phyloP scores from a whole-genome alignment of 1,140 invertebrate genomes.

The Drosophila persimilis region DNA sequence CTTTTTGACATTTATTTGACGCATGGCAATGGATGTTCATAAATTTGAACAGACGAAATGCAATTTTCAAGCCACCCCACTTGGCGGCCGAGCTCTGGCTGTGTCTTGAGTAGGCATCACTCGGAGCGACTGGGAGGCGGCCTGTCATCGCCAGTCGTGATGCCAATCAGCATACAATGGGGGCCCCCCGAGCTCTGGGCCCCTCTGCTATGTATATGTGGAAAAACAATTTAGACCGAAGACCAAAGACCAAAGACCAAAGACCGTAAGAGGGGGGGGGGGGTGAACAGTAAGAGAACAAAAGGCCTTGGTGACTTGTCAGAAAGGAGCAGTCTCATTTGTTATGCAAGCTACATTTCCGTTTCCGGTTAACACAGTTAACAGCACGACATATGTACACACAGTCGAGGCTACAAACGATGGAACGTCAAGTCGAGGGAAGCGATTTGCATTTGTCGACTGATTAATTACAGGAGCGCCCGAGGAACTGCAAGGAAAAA shows the following conservation, averaged over 20 bases:
- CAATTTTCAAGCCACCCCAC: slow-evolving; percentile 20
- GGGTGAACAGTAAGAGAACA: background rate
- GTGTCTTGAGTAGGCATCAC: slow-evolving; percentile 42
- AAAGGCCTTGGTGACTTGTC: slow-evolving; percentile 69
- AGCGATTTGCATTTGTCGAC: slow-evolving; percentile 67
- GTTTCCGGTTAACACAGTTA: slow-evolving; percentile 73
- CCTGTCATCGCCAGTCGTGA: slow-evolving; percentile 69
- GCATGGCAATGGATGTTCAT: slow-evolving; percentile 66
- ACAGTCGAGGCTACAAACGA: slow-evolving; percentile 31
- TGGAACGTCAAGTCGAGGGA: slow-evolving; percentile 61
- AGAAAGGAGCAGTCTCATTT: slow-evolving; percentile 59
- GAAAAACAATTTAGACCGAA: slow-evolving; percentile 65
- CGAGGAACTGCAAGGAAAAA: slow-evolving; percentile 2
- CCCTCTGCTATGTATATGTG: slow-evolving; percentile 42
- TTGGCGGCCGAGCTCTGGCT: slow-evolving; percentile 18
- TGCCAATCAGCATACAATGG: slow-evolving; percentile 54
- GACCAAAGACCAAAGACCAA: background rate
- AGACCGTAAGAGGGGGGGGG: background rate
- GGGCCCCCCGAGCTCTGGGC: slow-evolving; percentile 1
- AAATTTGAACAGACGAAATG: slow-evolving; percentile 58
- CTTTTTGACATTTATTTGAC: slow-evolving; percentile 78
- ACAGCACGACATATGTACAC: slow-evolving; percentile 40
- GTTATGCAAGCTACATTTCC: slow-evolving; percentile 78
- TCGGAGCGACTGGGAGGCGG: slow-evolving; percentile 41
- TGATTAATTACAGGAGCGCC: slow-evolving; percentile 59